Evolutionary conservation across 2,888 invertebrate genomes (phyloP), one percentile per base, ranked within the genome.

Genomic region (Pristionchus mayeri): DNA sequence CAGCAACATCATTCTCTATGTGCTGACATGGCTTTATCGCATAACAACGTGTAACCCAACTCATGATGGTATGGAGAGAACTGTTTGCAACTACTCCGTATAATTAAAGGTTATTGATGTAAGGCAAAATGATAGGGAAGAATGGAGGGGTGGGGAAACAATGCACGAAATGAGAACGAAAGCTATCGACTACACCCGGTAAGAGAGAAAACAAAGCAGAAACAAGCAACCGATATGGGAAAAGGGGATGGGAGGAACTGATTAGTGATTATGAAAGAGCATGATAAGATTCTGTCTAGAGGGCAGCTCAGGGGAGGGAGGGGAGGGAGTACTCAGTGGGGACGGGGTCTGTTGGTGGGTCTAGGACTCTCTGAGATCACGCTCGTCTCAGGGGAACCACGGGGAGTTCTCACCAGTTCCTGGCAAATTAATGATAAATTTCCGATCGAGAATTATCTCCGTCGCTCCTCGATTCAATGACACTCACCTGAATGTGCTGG

Each of bases 401-500:
- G 86, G 50, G 87, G 87, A 57, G 87, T 85, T 44, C 86, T 79
- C 37, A 87, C 63, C 57, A 87, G 78, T 27, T 87, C 87, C 87
- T 87, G 57, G 27, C 3, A 44, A 71, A n/a, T 1, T 54, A 7
- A n/a, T 18, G 54, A 21, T 4, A 54, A 7, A 21, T 54, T 4
- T 16, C 7, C 21, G 4, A 54, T 18, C 21, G 4, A 21, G 11
- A 54, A 18, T 13, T 54, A 21, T 54, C 54, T 13, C 21, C 54
- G 3, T 13, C 54, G 7, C n/a, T 54, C 54, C n/a, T 54, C 54
- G 34, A 67, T 34, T n/a, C n/a, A 37, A 67, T 27, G 6, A 37
- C 21, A 57, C 18, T 24, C 21, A 88, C 98, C 90, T 96, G 96
- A 93, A 98, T 97, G 94, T 98, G 98, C 94, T 98, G 97, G 80